Conservation (phyloP, 2,888 invertebrate species). For the Malacosoma neustria region DNA sequence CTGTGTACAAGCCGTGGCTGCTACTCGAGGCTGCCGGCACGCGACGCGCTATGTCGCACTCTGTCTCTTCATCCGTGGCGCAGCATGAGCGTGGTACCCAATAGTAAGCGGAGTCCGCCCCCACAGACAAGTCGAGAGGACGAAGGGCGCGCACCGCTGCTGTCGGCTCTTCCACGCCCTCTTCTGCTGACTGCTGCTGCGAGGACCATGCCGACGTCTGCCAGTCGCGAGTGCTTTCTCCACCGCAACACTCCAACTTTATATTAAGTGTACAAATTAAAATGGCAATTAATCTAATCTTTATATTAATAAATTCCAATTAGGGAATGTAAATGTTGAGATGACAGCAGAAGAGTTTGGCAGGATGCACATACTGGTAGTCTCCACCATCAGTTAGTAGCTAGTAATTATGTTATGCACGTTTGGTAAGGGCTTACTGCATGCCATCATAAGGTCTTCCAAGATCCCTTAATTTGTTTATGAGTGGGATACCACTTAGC, state of each 20-base stretch:
- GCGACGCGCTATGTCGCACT: slow-evolving; percentile 12
- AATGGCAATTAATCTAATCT: too few species aligned
- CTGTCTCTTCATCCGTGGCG: slow-evolving; percentile 16
- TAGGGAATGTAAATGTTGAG: too few species aligned
- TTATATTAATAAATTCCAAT: too few species aligned
- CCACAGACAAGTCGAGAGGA: slow-evolving; percentile 47
- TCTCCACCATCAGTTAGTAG: too few species aligned
- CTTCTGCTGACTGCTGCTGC: slow-evolving; percentile 12
- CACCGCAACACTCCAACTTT: slow-evolving; percentile 94
- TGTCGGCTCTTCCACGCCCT: slow-evolving; percentile 5
- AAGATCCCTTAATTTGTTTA: too few species aligned
- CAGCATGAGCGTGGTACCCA: slow-evolving; percentile 54
- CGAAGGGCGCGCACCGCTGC: slow-evolving; percentile 10
- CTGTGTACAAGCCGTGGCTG: slow-evolving; percentile 26
- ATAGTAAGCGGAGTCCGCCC: slow-evolving; percentile 42
- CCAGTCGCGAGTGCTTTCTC: slow-evolving; percentile 96
- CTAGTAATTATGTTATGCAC: too few species aligned
- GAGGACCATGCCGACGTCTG: slow-evolving; percentile 46
- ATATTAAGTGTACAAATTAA: too few species aligned
- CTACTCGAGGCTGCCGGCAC: slow-evolving; percentile 15
- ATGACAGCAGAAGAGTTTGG: too few species aligned
- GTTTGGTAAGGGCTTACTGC: too few species aligned
- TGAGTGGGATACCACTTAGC: too few species aligned
- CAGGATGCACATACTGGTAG: too few species aligned
- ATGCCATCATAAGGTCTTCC: too few species aligned